Percentiles rank a stretch among this genome's conserved stretches.
Conservation (phyloP, 2,113 vertebrate species). For the Pachyramphus minor region DNA sequence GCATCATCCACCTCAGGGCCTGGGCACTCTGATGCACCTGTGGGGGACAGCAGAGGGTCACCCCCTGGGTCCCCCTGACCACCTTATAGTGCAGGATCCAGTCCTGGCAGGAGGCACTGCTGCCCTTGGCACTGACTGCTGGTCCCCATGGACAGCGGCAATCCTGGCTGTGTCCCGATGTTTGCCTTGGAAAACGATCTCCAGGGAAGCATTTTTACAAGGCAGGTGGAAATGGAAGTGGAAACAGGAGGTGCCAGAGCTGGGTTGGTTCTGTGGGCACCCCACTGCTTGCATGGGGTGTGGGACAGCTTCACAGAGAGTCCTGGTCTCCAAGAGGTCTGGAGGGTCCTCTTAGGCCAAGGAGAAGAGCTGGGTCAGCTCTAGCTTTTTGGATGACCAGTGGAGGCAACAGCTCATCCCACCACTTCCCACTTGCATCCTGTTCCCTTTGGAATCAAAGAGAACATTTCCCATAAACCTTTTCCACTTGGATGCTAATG, state of each 20-base stretch:
- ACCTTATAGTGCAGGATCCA: fast-evolving
- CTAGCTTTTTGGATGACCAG: neutral
- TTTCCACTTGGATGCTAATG: neutral
- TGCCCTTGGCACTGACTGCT: neutral
- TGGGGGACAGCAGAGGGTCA: neutral
- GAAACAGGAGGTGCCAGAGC: neutral
- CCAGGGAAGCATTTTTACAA: neutral
- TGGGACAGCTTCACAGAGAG: neutral
- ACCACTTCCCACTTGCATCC: neutral
- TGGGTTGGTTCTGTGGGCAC: neutral
- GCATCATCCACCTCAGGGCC: conserved; percentile 85
- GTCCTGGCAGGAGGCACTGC: neutral
- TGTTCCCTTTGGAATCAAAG: neutral
- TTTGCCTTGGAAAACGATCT: neutral
- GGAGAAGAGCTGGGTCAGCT: neutral
- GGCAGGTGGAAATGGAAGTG: neutral
- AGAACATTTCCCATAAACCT: neutral
- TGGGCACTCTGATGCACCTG: conserved; percentile 79
- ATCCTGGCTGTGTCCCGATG: neutral
- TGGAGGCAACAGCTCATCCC: neutral
- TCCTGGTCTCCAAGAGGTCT: neutral
- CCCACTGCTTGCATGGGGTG: fast-evolving
- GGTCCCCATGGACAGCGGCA: fast-evolving
- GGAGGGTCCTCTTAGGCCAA: neutral
- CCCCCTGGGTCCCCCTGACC: fast-evolving